Percentiles rank a stretch among this genome's conserved stretches.
phyloP scores from a whole-genome alignment of 2,113 vertebrate species.

The Poeciliopsis turrubarensis region DNA sequence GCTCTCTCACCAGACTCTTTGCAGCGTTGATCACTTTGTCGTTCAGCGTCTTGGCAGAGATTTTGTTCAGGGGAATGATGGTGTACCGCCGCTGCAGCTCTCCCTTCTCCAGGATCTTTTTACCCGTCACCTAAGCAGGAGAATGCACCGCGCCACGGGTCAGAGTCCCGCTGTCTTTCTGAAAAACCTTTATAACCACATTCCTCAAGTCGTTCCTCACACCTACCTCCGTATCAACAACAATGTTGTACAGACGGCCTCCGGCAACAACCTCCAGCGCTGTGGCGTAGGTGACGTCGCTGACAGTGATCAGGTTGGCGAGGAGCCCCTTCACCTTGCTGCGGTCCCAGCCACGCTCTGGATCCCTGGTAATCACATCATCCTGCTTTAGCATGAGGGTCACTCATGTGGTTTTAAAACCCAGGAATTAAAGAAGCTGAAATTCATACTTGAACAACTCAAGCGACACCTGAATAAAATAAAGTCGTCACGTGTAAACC shows the following conservation, averaged over 20 bases:
- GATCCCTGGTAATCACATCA: slow-evolving; percentile 76
- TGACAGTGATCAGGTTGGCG: slow-evolving; percentile 86
- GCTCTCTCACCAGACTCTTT: slow-evolving; percentile 86
- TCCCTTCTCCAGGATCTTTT: slow-evolving; percentile 91
- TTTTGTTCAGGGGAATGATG: slow-evolving; percentile 95
- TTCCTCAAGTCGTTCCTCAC: background rate
- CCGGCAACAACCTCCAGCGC: slow-evolving; percentile 92
- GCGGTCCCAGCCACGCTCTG: slow-evolving; percentile 88
- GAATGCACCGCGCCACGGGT: background rate
- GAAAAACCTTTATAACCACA: background rate
- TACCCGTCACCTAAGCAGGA: slow-evolving; percentile 86
- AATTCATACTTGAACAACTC: too few species aligned
- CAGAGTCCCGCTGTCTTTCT: background rate
- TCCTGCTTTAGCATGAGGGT: too few species aligned
- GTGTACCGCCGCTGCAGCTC: slow-evolving; percentile 89
- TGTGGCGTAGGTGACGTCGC: slow-evolving; percentile 84
- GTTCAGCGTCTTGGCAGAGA: slow-evolving; percentile 85
- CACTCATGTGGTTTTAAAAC: too few species aligned
- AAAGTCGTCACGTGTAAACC: too few species aligned
- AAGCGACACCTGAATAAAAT: too few species aligned
- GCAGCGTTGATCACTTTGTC: slow-evolving; percentile 79
- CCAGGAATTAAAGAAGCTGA: too few species aligned
- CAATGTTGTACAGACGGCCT: slow-evolving; percentile 90
- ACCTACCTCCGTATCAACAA: slow-evolving; percentile 94
- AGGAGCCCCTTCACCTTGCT: slow-evolving; percentile 89